Base-by-base conservation (phyloP, 2,888 invertebrate species). In the Morinoia aosen region DNA sequence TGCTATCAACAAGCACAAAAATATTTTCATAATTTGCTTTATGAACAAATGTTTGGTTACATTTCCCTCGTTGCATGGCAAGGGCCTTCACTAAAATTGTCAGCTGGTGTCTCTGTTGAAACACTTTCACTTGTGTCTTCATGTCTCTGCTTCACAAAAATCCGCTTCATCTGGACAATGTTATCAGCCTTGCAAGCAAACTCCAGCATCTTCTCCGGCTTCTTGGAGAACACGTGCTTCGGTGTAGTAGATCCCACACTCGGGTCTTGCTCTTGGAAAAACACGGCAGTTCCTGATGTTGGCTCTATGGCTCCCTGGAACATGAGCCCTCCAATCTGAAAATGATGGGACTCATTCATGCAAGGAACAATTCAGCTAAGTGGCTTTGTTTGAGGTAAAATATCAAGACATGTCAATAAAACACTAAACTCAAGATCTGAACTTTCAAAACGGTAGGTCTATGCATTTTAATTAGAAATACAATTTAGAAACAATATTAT, bases 281-380 rank as follows among this genome's bases (percentile, higher is more conserved):
- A 58, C 93, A 93, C 93, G 11, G 93, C 93, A 7, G 93, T 93
- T 10, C 93, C 93, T 33, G 57, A 14, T 16, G 93, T 33, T 25
- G 93, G 93, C 33, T 93, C 93, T 12, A 57, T 25, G 57, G 33
- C 33, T 16, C 93, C 93, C 48, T 93, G 93, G 33, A 93, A 93
- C 33, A 93, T 57, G 25, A 93, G 57, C 25, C 93, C 93, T 57
- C 93, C 93, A 58, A 93, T 93, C 93, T 93, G 93, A 33, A 48
- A 57, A 93, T 25, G 76, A 76, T 76, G 76, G 12, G 25, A 76
- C 25, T 19, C 61, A n/a, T n/a, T n/a, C n/a, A 61, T 61, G 25
- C 8, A 76, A 33, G 2, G 19, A 8, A 76, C 2, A 76, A 76
- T 76, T 33, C 16, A 3, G 25, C 19, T 5, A 61, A 61, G 7